Conservation (phyloP, 1,140 invertebrate species). For the Drosophila azteca region DNA sequence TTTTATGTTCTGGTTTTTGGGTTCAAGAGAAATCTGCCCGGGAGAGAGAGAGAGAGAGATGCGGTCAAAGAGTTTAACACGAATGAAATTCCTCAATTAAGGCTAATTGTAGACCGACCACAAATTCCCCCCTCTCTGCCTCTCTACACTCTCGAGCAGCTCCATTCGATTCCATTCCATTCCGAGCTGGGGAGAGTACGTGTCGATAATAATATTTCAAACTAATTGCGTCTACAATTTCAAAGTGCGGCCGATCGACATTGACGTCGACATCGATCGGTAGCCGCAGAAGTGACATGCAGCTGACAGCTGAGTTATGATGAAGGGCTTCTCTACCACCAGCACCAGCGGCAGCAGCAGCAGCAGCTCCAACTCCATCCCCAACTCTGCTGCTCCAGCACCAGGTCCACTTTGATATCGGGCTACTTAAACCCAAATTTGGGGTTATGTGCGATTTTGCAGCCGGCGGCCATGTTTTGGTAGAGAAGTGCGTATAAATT, state of each 20-base stretch:
- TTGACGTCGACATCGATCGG: slow-evolving; percentile 54
- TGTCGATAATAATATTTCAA: slow-evolving; percentile 82
- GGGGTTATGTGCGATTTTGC: slow-evolving; percentile 54
- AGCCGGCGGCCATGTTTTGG: slow-evolving; percentile 71
- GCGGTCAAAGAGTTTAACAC: slow-evolving; percentile 81
- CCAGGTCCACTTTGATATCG: slow-evolving; percentile 34
- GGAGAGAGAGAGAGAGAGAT: slow-evolving; percentile 52
- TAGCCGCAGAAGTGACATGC: slow-evolving; percentile 82
- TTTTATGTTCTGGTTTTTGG: slow-evolving; percentile 37
- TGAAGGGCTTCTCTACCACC: slow-evolving; percentile 33
- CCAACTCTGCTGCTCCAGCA: slow-evolving; percentile 37
- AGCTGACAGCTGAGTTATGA: slow-evolving; percentile 83
- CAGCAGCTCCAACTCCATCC: slow-evolving; percentile 11
- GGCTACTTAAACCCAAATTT: slow-evolving; percentile 72
- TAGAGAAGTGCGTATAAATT: slow-evolving; percentile 73
- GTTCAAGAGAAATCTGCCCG: slow-evolving; percentile 51
- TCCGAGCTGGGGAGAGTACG: slow-evolving; percentile 59
- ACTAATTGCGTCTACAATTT: slow-evolving; percentile 79
- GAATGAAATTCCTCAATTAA: slow-evolving; percentile 77
- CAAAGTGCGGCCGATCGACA: slow-evolving; percentile 51
- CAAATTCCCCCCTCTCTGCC: slow-evolving; percentile 11
- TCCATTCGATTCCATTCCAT: slow-evolving; percentile 34
- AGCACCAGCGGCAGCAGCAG: slow-evolving; percentile 2
- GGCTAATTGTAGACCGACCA: slow-evolving; percentile 71
- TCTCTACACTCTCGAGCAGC: background rate